Percentiles rank a stretch among this genome's conserved stretches.
Conservation (phyloP, 1,140 invertebrate genomes). For the Drosophila sechellia region DNA sequence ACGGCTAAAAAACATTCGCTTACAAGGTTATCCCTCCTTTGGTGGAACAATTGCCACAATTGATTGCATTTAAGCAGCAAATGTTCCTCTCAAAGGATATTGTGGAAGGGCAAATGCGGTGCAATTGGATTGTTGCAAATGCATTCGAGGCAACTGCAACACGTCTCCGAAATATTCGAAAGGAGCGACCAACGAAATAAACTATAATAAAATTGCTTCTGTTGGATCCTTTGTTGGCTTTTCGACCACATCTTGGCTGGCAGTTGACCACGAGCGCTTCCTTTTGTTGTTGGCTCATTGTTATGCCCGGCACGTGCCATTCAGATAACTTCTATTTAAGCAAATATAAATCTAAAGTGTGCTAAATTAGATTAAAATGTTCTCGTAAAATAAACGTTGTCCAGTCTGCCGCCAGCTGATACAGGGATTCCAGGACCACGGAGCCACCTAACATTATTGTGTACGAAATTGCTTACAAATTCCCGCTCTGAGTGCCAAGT, state of each 20-base stretch:
- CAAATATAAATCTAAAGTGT: conserved; percentile 83
- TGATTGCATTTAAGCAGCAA: conserved; percentile 70
- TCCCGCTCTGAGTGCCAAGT: conserved; percentile 12
- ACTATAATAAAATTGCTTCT: conserved; percentile 74
- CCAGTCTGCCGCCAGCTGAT: conserved; percentile 17
- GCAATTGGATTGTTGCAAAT: conserved; percentile 57
- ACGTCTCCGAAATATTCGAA: conserved; percentile 41
- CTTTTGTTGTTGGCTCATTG: conserved; percentile 38
- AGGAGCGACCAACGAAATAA: conserved; percentile 55
- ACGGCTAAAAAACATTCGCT: conserved; percentile 41
- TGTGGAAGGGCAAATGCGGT: conserved; percentile 5
- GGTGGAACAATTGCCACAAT: conserved; percentile 55
- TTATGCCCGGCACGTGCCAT: conserved; percentile 71
- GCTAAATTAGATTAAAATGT: conserved; percentile 83
- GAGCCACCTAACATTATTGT: conserved; percentile 23
- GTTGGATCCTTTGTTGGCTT: conserved; percentile 36
- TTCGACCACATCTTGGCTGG: conserved; percentile 7
- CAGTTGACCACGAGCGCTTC: conserved; percentile 28
- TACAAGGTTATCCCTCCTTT: conserved; percentile 17
- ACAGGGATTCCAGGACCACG: not conserved
- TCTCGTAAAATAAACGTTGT: conserved; percentile 71
- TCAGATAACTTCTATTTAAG: conserved; percentile 82
- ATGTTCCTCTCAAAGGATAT: conserved; percentile 22
- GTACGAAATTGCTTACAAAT: conserved; percentile 33
- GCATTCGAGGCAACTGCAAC: conserved; percentile 48